Base-by-base conservation (phyloP, 2,888 invertebrate genomes). In the Empis stercorea region DNA sequence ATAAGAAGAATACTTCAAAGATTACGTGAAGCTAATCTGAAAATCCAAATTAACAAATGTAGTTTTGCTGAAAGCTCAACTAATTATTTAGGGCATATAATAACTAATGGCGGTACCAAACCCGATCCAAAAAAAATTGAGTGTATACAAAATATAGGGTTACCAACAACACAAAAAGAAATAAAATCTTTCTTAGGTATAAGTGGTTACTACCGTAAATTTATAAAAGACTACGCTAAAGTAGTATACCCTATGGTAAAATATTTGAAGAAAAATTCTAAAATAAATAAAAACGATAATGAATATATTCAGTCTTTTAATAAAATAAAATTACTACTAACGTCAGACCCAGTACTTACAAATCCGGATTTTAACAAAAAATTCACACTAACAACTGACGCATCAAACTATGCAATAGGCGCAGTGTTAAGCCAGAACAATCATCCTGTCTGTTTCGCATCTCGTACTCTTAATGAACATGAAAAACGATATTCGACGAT, bases 101-200 rank as follows among this genome's bases (percentile, higher is more conserved):
- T 54, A 10, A 51, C 52, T 10, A n/a, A 14, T 10, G 43, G 47
- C 15, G 51, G 50, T 4, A 42, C 50, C 36, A 51, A 47, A 41
- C 48, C 50, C 5, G 51, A 52, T 20, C 51, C 48, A 1, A 40
- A 49, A 11, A 51, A n/a, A 51, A 39, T 27, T 23, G 7, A 5
- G 7, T 48, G 23, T 10, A 30, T 23, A 43, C 49, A 32, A 9
- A 43, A 42, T 6, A 47, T 48, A 3, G 7, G 13, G 2, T 10
- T 52, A 3, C 54, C 52, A 2, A 48, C 43, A 16, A 51, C 52
- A 3, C 30, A 45, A 20, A 52, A 50, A 23, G 45, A 51, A 49
- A 46, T 53, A n/a, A 51, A 50, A 43, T 39, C 43, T 4, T 53
- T 53, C 23, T 15, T 52, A 13, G 52, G 53, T 9, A 42, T 52